A percentile compares a stretch with the other conserved stretches of the same genome.
Conservation (phyloP, 2,888 invertebrate species). For the Drosophila meridiana region DNA sequence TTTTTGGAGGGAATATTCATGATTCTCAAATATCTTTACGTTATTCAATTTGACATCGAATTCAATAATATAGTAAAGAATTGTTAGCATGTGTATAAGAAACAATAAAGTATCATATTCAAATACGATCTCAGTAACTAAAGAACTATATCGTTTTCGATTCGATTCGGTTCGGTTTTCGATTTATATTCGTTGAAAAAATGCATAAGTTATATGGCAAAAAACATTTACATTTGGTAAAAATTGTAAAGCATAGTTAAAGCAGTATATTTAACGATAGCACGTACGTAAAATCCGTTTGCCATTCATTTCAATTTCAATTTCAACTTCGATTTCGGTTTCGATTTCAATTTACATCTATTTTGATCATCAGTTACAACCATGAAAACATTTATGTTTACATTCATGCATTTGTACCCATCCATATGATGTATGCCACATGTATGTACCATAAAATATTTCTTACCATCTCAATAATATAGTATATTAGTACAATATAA, state of each 20-base stretch:
- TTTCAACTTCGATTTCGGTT: neutral
- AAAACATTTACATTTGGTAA: constrained; percentile 35
- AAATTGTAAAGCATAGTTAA: constrained; percentile 57
- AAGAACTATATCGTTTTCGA: constrained; percentile 16
- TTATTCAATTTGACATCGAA: constrained; percentile 58
- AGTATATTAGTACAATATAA: constrained; percentile 58
- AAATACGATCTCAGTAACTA: constrained; percentile 15
- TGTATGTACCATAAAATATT: constrained; percentile 65
- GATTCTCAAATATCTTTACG: constrained; percentile 73
- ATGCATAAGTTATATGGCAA: constrained; percentile 38
- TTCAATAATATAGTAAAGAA: constrained; percentile 59
- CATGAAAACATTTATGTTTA: constrained; percentile 79
- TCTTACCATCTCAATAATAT: constrained; percentile 55
- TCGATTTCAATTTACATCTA: constrained; percentile 59
- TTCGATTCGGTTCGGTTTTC: neutral
- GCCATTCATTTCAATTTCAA: constrained; percentile 21
- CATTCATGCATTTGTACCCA: constrained; percentile 57
- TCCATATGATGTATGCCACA: constrained; percentile 30
- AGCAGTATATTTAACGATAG: constrained; percentile 56
- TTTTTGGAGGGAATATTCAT: constrained; percentile 84
- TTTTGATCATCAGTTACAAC: constrained; percentile 84
- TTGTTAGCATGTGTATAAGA: constrained; percentile 44
- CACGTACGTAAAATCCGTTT: constrained; percentile 48
- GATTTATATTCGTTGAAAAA: constrained; percentile 46
- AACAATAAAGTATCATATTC: constrained; percentile 35